Conservation (phyloP, 2,113 vertebrate genomes). For the Saguinus imperator region DNA sequence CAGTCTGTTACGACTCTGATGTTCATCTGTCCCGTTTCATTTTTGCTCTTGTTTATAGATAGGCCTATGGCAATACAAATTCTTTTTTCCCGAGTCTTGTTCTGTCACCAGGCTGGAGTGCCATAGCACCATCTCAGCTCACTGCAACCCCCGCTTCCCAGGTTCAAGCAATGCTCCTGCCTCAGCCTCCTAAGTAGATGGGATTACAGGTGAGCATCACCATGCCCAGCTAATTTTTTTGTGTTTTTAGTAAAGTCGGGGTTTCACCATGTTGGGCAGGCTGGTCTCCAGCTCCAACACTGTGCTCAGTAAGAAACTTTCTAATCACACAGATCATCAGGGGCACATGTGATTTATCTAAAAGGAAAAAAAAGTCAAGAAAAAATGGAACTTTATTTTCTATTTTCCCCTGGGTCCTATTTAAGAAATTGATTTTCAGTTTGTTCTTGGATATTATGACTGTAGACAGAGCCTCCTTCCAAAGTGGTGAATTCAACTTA, state of each 20-base stretch:
- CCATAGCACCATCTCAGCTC: too few species aligned
- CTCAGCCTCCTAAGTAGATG: too few species aligned
- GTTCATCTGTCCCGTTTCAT: not conserved
- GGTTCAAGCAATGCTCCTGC: too few species aligned
- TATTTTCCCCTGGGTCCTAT: not conserved
- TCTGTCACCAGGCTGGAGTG: too few species aligned
- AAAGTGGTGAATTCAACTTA: not conserved
- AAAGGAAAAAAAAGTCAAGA: not conserved
- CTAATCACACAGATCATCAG: not conserved
- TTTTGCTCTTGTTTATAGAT: not conserved
- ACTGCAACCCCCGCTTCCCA: too few species aligned
- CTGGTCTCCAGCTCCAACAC: too few species aligned
- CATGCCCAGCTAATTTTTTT: too few species aligned
- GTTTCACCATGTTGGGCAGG: too few species aligned
- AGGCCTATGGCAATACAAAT: not conserved
- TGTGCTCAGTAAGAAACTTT: not conserved
- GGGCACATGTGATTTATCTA: not conserved
- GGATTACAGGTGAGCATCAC: too few species aligned
- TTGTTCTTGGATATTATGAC: not conserved
- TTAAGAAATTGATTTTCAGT: not conserved
- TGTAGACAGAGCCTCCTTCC: not conserved
- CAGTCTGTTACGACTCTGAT: not conserved
- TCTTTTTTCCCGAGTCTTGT: too few species aligned
- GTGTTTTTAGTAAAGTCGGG: too few species aligned
- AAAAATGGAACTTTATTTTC: not conserved